Evolutionary conservation across 2,888 invertebrate species (phyloP).

Genomic region (Drosophila nr. perissopoda): DNA sequence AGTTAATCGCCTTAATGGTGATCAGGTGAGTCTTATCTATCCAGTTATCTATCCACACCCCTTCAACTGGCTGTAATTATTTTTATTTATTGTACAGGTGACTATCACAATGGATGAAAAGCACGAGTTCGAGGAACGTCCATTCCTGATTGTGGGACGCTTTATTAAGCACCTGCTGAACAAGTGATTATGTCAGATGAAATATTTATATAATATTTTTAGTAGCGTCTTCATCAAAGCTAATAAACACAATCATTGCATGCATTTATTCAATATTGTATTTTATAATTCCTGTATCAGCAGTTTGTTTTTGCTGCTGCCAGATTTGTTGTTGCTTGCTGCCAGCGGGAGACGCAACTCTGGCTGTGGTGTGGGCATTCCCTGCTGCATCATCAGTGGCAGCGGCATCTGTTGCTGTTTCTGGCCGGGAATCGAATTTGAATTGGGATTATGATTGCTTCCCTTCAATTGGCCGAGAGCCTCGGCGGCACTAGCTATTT

Average conservation of each 20-base stretch:
- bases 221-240: not conserved
- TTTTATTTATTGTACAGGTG: conserved; percentile 48
- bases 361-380: conserved; percentile 18
- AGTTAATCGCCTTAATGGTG: conserved; percentile 89
- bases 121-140: conserved; percentile 85
- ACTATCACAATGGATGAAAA: conserved; percentile 87
- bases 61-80: too few species aligned
- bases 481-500: conserved; percentile 78
- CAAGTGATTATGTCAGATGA: not conserved
- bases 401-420: conserved; percentile 9
- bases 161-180: conserved; percentile 86
- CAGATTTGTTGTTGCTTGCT: conserved; percentile 6
- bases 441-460: conserved; percentile 6
- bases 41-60: not conserved
- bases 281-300: conserved; percentile 55
- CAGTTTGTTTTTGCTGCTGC: conserved; percentile 47
- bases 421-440: not conserved
- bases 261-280: not conserved
- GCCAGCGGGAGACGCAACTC: conserved; percentile 48
- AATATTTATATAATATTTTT: not conserved
- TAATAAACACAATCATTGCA: not conserved
- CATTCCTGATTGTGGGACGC: conserved; percentile 88
- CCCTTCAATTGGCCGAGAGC: conserved; percentile 55
- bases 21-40: conserved; percentile 86
- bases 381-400: conserved; percentile 28